Conservation (phyloP, 2,888 invertebrate species). For the Lissocephala sabroskyi region DNA sequence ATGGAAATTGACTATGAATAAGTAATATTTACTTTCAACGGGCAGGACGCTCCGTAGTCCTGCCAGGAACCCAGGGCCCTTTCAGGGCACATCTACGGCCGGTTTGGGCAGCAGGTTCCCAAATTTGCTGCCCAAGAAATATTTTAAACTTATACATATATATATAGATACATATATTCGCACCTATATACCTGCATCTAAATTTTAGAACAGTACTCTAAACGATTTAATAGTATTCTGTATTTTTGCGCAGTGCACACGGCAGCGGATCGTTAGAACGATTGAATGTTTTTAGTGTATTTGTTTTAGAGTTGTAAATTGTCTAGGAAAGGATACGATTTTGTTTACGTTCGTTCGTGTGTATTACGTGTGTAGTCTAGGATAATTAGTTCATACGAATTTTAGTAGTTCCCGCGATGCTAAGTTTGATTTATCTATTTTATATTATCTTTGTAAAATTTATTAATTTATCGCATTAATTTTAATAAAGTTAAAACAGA, state of each 20-base stretch:
- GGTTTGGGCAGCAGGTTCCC: no score
- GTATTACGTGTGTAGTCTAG: constrained; percentile 17
- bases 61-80: no score
- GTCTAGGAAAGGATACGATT: constrained; percentile 30
- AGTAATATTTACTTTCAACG: constrained; percentile 63
- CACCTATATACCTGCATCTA: no score
- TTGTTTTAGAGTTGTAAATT: background rate
- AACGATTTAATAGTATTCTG: constrained; percentile 35
- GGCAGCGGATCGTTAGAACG: no score
- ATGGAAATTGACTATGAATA: constrained; percentile 42
- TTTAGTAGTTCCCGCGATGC: background rate
- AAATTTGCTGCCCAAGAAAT: no score
- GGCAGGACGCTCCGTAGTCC: no score
- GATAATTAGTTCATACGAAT: no score
- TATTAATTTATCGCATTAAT: constrained; percentile 52
- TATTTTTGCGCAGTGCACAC: constrained; percentile 33
- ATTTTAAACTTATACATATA: constrained; percentile 18
- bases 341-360: constrained; percentile 27
- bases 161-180: constrained; percentile 7
- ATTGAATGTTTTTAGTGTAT: background rate
- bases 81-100: no score
- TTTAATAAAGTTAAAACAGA: constrained; percentile 49
- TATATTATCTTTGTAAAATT: constrained; percentile 27
- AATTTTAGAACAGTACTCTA: constrained; percentile 35
- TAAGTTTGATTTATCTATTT: background rate